Evolutionary conservation across 2,113 vertebrate species (phyloP).

Genomic region (Xenopus borealis): DNA sequence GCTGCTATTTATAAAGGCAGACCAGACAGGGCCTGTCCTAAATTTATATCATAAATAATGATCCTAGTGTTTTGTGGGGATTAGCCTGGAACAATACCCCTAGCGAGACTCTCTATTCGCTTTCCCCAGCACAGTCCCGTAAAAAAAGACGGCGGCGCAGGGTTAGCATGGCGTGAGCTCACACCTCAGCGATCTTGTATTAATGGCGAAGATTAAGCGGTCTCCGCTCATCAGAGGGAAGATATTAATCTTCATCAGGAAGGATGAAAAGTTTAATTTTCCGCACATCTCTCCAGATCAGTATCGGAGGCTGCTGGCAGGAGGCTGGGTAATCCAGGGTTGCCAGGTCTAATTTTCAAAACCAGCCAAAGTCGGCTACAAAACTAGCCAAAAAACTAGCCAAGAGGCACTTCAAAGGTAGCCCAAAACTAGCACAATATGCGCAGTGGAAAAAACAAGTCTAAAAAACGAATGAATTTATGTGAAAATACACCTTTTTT

Average conservation of each 20-base stretch:
- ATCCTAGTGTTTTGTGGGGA: background rate
- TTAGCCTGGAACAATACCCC: background rate
- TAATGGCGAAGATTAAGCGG: constrained; percentile 58
- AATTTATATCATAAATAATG: background rate
- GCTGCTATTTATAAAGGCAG: background rate
- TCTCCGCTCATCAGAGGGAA: constrained; percentile 57
- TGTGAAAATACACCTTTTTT: too few relatives aligned
- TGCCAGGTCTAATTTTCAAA: too few relatives aligned
- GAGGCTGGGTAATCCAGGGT: constrained; percentile 40
- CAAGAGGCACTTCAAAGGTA: too few relatives aligned
- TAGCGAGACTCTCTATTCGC: background rate
- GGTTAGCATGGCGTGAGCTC: background rate
- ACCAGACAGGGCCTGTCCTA: background rate
- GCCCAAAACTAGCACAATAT: too few relatives aligned
- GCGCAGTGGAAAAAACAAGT: too few relatives aligned
- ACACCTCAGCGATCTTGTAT: constrained; percentile 53
- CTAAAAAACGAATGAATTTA: too few relatives aligned
- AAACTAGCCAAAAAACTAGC: too few relatives aligned
- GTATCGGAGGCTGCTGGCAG: constrained; percentile 24
- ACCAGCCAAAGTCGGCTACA: too few relatives aligned
- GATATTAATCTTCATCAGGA: constrained; percentile 63
- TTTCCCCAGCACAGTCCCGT: background rate
- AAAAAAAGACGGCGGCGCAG: background rate
- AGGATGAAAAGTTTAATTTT: constrained; percentile 59
- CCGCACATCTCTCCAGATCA: constrained; percentile 40